Evolutionary conservation across 2,888 invertebrate species (phyloP).

Genomic region (Tyria jacobaeae): DNA sequence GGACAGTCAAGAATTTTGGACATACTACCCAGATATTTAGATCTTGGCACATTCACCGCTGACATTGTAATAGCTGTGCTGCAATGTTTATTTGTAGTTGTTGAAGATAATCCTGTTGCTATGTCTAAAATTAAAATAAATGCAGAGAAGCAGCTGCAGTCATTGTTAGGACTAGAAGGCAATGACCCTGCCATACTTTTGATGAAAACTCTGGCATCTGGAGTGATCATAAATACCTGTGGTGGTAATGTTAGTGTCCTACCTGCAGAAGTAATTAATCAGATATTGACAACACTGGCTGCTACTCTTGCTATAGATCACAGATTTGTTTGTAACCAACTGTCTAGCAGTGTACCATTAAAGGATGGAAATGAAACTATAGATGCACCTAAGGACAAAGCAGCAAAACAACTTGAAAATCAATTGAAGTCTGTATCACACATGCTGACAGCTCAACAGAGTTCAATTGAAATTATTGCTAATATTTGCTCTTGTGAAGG

Average conservation of each 20-base stretch:
- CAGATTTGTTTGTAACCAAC: slow-evolving; percentile 76
- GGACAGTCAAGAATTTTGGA: slow-evolving; percentile 88
- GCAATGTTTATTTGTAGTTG: slow-evolving; percentile 90
- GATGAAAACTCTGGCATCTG: slow-evolving; percentile 86
- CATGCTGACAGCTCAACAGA: slow-evolving; percentile 89
- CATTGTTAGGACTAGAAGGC: slow-evolving; percentile 73
- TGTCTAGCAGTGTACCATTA: slow-evolving; percentile 82
- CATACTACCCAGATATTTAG: slow-evolving; percentile 87
- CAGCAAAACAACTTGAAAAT: slow-evolving; percentile 75
- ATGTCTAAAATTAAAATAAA: slow-evolving; percentile 83
- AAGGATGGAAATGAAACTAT: slow-evolving; percentile 64
- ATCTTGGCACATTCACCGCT: slow-evolving; percentile 85
- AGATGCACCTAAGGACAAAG: slow-evolving; percentile 67
- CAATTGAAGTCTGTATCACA: slow-evolving; percentile 82
- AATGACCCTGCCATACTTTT: slow-evolving; percentile 75
- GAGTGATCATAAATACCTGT: slow-evolving; percentile 86
- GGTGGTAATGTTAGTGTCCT: slow-evolving; percentile 71
- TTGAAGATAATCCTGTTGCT: slow-evolving; percentile 89
- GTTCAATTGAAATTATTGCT: slow-evolving; percentile 90
- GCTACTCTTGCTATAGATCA: slow-evolving; percentile 85
- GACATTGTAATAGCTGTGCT: slow-evolving; percentile 86
- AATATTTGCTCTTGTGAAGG: slow-evolving; percentile 90
- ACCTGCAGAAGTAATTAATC: slow-evolving; percentile 78
- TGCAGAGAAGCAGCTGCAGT: slow-evolving; percentile 76
- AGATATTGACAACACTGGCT: slow-evolving; percentile 83